Evolutionary conservation across 1,140 invertebrate genomes (phyloP), one percentile per base, ranked within the genome.

Genomic region (Vanessa atalanta): DNA sequence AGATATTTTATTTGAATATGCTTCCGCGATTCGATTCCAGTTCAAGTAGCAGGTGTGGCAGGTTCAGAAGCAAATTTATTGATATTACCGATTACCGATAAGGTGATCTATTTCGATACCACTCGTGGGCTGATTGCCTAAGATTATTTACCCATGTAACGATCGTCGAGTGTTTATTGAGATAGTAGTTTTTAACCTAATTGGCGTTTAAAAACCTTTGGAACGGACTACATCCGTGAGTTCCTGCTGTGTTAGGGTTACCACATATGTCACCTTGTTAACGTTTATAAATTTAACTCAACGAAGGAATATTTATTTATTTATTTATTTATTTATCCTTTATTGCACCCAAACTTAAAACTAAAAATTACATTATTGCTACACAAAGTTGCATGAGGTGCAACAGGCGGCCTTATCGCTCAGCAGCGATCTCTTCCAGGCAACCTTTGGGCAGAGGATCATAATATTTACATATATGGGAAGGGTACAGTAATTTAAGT

Each of bases 181-280:
- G 75, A 79, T 76, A 76, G 70, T 75, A 63, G 55, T 75, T 78
- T 78, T 75, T 76, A 74, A 72, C 78, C 78, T 70, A 79, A 76
- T 79, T 77, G 73, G 61, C 67, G 64, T 65, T 75, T 70, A 63
- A 75, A 71, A 74, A 75, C 63, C 73, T 73, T 53, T 47, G 65
- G 71, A 73, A 67, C 57, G 64, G 63, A 15, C 53, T 53, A 53
- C 57, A 47, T 69, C 55, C 55, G 66, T 69, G 20, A 67, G 26
- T 53, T 60, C 55, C 53, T 69, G 20, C 7, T 51, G 31, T 13
- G 60, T 23, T 64, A 68, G 72, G 72, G 72, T 47, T 73, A 48
- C 3, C 71, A 72, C 15, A 12, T 51, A n/a, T 6, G 48, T 8
- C 1, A 15, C 20, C 12, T 61, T 61, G 9, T 31, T 12, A 51